phyloP scores from a whole-genome alignment of 1,140 invertebrate genomes.

The Diorhabda elongata region DNA sequence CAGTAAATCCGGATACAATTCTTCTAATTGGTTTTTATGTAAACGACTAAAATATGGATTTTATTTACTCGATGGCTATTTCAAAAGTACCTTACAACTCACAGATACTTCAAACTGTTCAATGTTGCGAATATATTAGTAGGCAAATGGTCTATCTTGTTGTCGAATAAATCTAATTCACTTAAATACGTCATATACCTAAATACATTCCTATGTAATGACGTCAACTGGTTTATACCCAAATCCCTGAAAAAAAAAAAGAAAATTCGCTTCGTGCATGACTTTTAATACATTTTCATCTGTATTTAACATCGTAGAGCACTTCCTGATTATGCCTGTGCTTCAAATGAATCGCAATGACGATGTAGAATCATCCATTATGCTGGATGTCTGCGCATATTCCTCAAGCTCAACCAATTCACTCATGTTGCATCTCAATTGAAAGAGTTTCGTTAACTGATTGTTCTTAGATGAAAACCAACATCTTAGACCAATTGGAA shows the following conservation, averaged over 20 bases:
- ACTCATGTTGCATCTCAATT: too few species aligned
- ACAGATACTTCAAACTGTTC: slow-evolving; percentile 66
- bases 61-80: background rate
- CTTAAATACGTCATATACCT: slow-evolving; percentile 61
- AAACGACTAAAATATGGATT: slow-evolving; percentile 54
- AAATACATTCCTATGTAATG: slow-evolving; percentile 71
- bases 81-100: slow-evolving; percentile 43
- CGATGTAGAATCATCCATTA: background rate
- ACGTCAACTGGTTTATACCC: slow-evolving; percentile 66
- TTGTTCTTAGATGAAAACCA: too few species aligned
- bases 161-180: slow-evolving; percentile 75
- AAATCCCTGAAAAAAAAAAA: slow-evolving; percentile 59
- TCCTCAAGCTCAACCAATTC: too few species aligned
- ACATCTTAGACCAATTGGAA: too few species aligned
- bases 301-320: too few species aligned
- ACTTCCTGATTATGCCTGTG: too few species aligned
- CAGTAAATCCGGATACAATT: slow-evolving; percentile 64
- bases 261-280: background rate
- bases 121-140: slow-evolving; percentile 68
- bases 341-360: background rate
- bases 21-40: slow-evolving; percentile 69
- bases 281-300: background rate
- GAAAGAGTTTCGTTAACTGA: too few species aligned
- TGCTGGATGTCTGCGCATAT: too few species aligned
- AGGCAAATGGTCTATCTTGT: slow-evolving; percentile 72